phyloP scores from a whole-genome alignment of 2,888 invertebrate species.

The Hydroisotoma schaefferi region DNA sequence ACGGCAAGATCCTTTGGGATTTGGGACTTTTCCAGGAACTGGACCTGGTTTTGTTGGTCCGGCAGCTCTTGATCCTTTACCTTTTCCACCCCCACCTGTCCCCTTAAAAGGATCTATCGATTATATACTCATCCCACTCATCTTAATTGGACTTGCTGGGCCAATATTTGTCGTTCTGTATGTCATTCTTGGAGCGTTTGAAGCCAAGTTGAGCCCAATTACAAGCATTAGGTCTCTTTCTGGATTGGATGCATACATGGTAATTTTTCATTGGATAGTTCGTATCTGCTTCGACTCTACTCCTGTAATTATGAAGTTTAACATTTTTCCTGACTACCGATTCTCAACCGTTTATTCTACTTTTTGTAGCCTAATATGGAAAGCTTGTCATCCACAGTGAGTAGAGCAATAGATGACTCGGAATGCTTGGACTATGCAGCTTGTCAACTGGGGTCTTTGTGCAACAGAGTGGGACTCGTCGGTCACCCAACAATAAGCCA shows the following conservation, averaged over 20 bases:
- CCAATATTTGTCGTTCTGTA: conserved; percentile 49
- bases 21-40: background rate
- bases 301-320: background rate
- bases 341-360: background rate
- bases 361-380: conserved; percentile 32
- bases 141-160: conserved; percentile 46
- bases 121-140: conserved; percentile 47
- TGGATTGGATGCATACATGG: background rate
- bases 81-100: conserved; percentile 29
- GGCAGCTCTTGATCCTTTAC: conserved; percentile 15
- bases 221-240: background rate
- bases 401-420: conserved; percentile 34
- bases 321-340: background rate
- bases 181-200: conserved; percentile 46
- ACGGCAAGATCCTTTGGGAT: conserved; percentile 1
- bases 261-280: background rate
- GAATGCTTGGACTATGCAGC: conserved; percentile 42
- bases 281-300: background rate
- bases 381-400: conserved; percentile 23
- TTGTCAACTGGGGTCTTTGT: conserved; percentile 35
- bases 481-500: background rate
- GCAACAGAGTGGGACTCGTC: conserved; percentile 22
- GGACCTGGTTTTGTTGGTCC: conserved; percentile 20
- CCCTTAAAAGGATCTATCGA: conserved; percentile 46
- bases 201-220: conserved; percentile 43